A percentile compares a stretch with the other conserved stretches of the same genome.
These are phyloP conservation scores for Dissostichus mawsoni DNA, from an alignment of 2,113 vertebrate genomes.

Conservation along the genomic window DNA sequence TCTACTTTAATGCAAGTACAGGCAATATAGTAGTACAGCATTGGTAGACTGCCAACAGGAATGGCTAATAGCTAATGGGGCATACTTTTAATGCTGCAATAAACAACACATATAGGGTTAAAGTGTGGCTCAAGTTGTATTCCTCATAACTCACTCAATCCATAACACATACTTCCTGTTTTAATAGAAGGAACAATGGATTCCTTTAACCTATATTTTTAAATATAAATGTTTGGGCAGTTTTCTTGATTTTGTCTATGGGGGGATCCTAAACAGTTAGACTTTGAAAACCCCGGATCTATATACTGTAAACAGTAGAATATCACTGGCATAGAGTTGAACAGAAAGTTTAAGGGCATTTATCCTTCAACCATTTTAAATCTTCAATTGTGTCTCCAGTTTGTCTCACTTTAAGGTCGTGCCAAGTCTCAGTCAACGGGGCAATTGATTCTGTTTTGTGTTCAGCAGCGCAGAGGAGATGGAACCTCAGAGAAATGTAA, in stretches of 20 bases:
- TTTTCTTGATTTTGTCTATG: not conserved
- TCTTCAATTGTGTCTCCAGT: conserved; percentile 32
- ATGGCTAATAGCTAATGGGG: not conserved
- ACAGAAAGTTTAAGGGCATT: not conserved
- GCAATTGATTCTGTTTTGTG: conserved; percentile 64
- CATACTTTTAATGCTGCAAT: not conserved
- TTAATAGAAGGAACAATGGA: not conserved
- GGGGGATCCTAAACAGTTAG: not conserved
- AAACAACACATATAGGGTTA: not conserved
- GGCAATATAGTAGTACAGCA: no score
- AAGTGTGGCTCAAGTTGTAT: not conserved
- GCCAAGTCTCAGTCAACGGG: conserved; percentile 26
- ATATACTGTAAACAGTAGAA: not conserved
- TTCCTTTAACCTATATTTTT: not conserved
- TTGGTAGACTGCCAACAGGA: no score
- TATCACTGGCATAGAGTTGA: conserved; percentile 9
- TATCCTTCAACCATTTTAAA: conserved; percentile 15
- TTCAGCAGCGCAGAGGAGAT: conserved; percentile 47
- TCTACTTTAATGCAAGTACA: no score
- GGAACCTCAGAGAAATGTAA: conserved; percentile 55
- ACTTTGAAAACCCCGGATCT: not conserved
- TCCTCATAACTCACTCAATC: not conserved
- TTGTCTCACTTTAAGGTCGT: conserved; percentile 49
- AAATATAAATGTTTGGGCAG: not conserved
- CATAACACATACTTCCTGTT: conserved; percentile 6